Conservation (phyloP, 2,888 invertebrate species). For the Agriotes lineatus region DNA sequence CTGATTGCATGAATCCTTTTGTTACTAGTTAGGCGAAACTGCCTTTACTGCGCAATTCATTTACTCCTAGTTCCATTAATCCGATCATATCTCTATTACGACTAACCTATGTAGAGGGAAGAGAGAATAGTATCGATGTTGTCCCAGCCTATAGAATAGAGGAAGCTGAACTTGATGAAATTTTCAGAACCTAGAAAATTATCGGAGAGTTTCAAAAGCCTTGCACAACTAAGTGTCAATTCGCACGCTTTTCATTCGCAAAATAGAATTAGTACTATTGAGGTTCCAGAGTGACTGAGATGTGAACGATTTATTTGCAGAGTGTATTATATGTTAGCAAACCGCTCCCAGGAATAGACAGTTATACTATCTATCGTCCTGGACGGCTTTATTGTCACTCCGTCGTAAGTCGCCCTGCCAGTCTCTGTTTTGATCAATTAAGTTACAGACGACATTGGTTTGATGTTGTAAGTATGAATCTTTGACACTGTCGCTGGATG, state of each 20-base stretch:
- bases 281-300: not conserved
- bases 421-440: constrained; percentile 30
- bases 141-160: no score
- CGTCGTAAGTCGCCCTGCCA: constrained; percentile 35
- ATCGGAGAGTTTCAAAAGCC: no score
- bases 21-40: no score
- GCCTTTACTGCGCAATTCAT: no score
- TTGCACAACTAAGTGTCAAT: no score
- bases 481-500: not conserved
- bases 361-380: constrained; percentile 46
- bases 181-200: no score
- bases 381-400: constrained; percentile 31
- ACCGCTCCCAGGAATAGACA: constrained; percentile 50
- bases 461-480: constrained; percentile 35
- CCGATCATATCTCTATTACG: no score
- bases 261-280: not conserved
- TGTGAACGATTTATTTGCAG: constrained; percentile 56
- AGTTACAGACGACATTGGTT: constrained; percentile 38
- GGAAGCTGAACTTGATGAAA: no score
- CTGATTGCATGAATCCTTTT: no score
- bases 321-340: constrained; percentile 61
- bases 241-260: not conserved
- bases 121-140: no score
- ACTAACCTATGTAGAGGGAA: no score
- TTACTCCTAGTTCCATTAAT: no score